Evolutionary conservation across 35 echinoderm and acorn worm genomes (phyloP).

Genomic region (Diadema setosum): DNA sequence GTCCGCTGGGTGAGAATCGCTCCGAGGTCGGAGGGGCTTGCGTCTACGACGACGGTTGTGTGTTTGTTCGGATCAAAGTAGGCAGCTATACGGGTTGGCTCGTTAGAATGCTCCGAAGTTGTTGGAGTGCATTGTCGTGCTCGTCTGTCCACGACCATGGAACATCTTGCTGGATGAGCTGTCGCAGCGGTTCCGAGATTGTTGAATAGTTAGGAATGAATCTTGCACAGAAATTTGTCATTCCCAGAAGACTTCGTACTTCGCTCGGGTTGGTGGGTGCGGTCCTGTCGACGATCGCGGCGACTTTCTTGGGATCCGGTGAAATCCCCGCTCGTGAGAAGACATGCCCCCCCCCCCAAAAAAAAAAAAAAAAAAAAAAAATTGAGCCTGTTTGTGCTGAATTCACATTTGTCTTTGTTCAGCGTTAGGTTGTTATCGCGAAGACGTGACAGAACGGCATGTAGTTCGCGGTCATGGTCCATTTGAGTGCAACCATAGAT

Average conservation of each 20-base stretch:
- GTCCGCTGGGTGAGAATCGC: background rate
- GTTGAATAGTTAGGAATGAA: constrained; percentile 18
- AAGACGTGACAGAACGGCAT: background rate
- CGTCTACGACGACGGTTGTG: constrained; percentile 26
- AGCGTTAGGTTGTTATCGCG: constrained; percentile 52
- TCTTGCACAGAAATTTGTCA: constrained; percentile 33
- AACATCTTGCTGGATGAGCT: constrained; percentile 11
- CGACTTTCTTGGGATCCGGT: constrained; percentile 10
- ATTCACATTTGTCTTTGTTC: constrained; percentile 41
- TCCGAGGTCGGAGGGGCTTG: constrained; percentile 12
- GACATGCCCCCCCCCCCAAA: too few relatives aligned
- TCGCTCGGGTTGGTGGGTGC: constrained; percentile 25
- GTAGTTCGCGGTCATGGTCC: background rate
- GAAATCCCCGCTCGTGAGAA: constrained; percentile 7
- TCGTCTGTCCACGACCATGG: constrained; percentile 31
- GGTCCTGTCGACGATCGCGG: background rate
- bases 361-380: too few relatives aligned
- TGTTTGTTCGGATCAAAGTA: constrained; percentile 40
- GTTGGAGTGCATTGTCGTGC: constrained; percentile 22
- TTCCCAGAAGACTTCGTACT: constrained; percentile 30
- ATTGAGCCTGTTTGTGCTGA: background rate
- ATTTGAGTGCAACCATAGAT: background rate
- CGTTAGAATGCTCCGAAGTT: constrained; percentile 14
- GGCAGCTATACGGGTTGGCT: constrained; percentile 13
- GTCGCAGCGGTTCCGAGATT: constrained; percentile 8